Percentiles rank a stretch among this genome's conserved stretches.
These are phyloP conservation scores for Ophraella communa DNA, from an alignment of 2,888 invertebrate genomes.

Conservation along the genomic window DNA sequence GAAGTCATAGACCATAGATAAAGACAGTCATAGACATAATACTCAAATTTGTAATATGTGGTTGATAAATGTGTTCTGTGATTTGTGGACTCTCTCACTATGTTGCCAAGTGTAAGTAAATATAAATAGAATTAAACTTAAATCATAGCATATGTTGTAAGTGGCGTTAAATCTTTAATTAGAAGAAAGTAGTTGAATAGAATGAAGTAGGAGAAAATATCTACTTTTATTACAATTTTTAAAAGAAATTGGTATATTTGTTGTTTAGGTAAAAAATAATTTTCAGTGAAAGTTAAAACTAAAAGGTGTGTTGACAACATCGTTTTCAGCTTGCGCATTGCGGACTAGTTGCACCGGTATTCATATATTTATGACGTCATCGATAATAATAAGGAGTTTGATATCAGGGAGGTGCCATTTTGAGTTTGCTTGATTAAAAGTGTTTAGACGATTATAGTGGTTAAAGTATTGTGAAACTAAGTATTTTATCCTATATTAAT, in stretches of 20 bases:
- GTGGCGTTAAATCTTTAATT: no score
- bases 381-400: constrained; percentile 22
- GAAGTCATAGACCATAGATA: no score
- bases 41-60: no score
- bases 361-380: constrained; percentile 21
- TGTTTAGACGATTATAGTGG: background rate
- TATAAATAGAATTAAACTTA: no score
- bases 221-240: no score
- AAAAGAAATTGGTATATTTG: background rate
- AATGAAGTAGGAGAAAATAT: no score
- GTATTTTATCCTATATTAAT: constrained; percentile 1
- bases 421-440: constrained; percentile 6
- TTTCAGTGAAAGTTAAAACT: background rate
- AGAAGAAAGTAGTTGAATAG: no score
- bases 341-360: constrained; percentile 17
- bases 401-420: constrained; percentile 20
- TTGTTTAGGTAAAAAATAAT: background rate
- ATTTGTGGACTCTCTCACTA: no score
- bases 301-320: background rate
- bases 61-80: no score
- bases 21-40: no score
- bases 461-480: constrained; percentile 1
- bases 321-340: constrained; percentile 12
- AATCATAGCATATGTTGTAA: no score
- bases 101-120: no score